Percentiles rank a stretch among this genome's conserved stretches.
Evolutionary conservation across 2,113 vertebrate genomes (phyloP).

Genomic region (Psephotus haematonotus): DNA sequence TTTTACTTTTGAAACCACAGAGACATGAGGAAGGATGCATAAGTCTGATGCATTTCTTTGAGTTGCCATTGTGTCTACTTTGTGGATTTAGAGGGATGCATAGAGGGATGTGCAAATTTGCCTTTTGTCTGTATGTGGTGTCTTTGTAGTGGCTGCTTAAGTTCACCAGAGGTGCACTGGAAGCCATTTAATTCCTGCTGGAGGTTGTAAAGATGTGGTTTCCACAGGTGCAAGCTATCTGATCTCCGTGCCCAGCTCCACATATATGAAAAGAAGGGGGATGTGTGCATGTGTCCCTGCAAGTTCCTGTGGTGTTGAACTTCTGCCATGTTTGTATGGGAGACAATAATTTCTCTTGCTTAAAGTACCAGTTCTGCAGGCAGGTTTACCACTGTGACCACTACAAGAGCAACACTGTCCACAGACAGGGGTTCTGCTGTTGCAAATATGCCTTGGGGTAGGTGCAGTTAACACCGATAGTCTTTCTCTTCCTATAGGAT

Average conservation of each 20-base stretch:
- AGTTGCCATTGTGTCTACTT: no score
- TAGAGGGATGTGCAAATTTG: background rate
- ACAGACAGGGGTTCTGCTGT: background rate
- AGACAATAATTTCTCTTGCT: background rate
- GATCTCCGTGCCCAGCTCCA: background rate
- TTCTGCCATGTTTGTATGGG: background rate
- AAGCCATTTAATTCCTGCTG: background rate
- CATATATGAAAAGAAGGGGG: background rate
- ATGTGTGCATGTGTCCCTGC: background rate
- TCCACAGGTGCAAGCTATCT: no score
- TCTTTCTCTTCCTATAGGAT: background rate
- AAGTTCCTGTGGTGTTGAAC: background rate
- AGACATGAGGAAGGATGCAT: background rate
- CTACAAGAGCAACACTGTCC: rapidly evolving
- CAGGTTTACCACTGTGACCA: background rate
- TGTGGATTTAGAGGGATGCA: background rate
- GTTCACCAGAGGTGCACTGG: rapidly evolving
- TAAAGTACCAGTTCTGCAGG: background rate
- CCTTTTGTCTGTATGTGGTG: background rate
- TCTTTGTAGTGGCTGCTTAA: background rate
- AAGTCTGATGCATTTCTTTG: rapidly evolving
- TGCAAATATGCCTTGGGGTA: background rate
- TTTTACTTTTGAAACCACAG: background rate
- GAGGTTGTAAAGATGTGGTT: background rate
- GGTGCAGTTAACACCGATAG: background rate